A percentile compares a stretch with the other conserved stretches of the same genome.
phyloP scores from a whole-genome alignment of 2,113 vertebrate species.

The Ibidorhyncha struthersii region DNA sequence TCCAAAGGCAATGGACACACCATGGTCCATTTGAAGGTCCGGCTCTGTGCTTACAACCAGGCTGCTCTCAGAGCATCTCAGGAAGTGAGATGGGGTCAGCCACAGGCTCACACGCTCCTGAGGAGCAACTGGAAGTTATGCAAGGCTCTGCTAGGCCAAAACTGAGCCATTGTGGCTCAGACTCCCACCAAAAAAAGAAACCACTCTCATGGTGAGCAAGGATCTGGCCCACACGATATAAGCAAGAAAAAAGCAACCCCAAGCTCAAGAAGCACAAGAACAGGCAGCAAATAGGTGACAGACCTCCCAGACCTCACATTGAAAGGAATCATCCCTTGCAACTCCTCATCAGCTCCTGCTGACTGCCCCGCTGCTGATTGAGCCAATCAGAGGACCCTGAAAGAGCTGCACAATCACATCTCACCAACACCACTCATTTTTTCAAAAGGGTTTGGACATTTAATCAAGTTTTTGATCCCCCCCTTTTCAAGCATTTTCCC shows the following conservation, averaged over 20 bases:
- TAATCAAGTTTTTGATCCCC: neutral
- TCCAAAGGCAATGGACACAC: neutral
- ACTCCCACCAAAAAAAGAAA: neutral
- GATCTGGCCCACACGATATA: neutral
- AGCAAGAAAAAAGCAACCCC: neutral
- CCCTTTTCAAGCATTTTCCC: neutral
- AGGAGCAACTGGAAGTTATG: neutral
- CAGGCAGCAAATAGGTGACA: neutral
- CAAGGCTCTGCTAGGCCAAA: neutral
- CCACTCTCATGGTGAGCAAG: neutral
- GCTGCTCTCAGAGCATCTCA: neutral
- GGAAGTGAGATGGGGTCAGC: neutral
- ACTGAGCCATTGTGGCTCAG: neutral
- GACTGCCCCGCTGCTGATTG: neutral
- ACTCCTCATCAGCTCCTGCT: neutral
- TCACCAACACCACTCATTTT: neutral
- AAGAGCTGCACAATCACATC: neutral
- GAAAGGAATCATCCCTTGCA: neutral
- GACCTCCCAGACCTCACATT: neutral
- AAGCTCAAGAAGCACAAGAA: neutral
- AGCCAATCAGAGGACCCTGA: neutral
- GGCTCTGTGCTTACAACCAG: neutral
- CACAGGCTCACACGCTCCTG: neutral
- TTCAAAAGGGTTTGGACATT: neutral
- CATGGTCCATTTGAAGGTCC: neutral